phyloP scores from a whole-genome alignment of 2,797 vertebrate species.

The Sparidentex hasta region DNA sequence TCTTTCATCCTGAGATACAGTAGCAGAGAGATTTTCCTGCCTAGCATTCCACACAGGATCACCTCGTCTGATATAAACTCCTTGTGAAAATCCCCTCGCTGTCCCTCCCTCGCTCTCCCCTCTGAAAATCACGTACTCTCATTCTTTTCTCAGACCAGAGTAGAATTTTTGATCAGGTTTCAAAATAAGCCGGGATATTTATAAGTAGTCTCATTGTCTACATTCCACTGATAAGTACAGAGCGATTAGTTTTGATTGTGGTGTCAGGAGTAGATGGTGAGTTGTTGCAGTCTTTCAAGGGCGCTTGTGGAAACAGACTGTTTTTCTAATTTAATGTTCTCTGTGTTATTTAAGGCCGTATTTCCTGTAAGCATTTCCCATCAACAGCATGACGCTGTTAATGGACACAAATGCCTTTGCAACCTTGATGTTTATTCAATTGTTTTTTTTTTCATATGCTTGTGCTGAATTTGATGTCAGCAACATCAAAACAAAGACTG shows the following conservation, averaged over 20 bases:
- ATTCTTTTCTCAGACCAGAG: conserved; percentile 61
- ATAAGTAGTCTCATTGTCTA: conserved; percentile 62
- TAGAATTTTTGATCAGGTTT: conserved; percentile 63
- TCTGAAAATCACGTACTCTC: conserved; percentile 27
- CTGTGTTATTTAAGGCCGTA: conserved; percentile 30
- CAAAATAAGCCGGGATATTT: conserved; percentile 71
- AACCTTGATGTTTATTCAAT: not conserved
- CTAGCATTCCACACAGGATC: conserved; percentile 64
- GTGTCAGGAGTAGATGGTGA: conserved; percentile 35
- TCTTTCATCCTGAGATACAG: conserved; percentile 43
- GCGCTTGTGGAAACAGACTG: conserved; percentile 72
- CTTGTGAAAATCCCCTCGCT: conserved; percentile 9
- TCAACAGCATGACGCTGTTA: conserved; percentile 1
- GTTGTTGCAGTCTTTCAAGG: conserved; percentile 55
- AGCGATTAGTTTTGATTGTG: conserved; percentile 65
- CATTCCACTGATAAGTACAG: conserved; percentile 72
- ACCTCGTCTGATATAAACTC: conserved; percentile 38
- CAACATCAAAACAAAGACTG: too few relatives aligned
- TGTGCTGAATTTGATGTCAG: too few relatives aligned
- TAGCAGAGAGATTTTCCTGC: conserved; percentile 41
- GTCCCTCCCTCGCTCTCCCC: conserved; percentile 6
- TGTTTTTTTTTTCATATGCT: too few relatives aligned
- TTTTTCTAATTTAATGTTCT: conserved; percentile 55
- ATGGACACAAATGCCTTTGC: conserved; percentile 17
- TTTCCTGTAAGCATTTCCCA: conserved; percentile 47